Conservation (phyloP, 2,113 vertebrate genomes). For the Gavialis gangeticus region DNA sequence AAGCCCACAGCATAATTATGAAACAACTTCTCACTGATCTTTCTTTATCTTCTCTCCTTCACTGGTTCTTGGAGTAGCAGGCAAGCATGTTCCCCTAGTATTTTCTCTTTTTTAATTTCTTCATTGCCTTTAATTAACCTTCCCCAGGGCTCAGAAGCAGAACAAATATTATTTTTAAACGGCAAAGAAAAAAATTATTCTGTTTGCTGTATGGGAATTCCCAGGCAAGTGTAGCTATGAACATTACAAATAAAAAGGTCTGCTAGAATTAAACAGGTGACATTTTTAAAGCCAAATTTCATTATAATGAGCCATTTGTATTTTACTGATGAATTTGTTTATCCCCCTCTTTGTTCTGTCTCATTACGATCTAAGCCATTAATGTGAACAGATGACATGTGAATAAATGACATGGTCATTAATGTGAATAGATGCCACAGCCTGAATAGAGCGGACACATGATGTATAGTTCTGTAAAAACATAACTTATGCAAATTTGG, state of each 20-base stretch:
- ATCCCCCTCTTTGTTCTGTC: background rate
- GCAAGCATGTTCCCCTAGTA: background rate
- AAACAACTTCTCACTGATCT: background rate
- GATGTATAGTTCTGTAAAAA: too few relatives aligned
- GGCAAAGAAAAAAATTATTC: background rate
- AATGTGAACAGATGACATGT: background rate
- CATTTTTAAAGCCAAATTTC: background rate
- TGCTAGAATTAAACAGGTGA: rapidly evolving
- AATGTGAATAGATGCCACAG: too few relatives aligned
- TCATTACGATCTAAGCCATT: background rate
- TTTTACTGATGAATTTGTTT: background rate
- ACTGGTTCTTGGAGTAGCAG: background rate
- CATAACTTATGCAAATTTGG: too few relatives aligned
- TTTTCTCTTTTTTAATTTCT: background rate
- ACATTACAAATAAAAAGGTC: background rate
- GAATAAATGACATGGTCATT: too few relatives aligned
- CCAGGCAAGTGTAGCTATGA: background rate
- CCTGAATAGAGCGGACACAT: too few relatives aligned
- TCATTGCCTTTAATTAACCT: background rate
- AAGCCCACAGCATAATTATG: background rate
- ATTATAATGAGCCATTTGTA: background rate
- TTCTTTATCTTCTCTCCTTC: background rate
- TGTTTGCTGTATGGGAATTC: background rate
- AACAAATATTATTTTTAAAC: background rate
- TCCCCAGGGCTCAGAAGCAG: background rate